Conservation (phyloP, 2,888 invertebrate genomes). For the Muscina levida region DNA sequence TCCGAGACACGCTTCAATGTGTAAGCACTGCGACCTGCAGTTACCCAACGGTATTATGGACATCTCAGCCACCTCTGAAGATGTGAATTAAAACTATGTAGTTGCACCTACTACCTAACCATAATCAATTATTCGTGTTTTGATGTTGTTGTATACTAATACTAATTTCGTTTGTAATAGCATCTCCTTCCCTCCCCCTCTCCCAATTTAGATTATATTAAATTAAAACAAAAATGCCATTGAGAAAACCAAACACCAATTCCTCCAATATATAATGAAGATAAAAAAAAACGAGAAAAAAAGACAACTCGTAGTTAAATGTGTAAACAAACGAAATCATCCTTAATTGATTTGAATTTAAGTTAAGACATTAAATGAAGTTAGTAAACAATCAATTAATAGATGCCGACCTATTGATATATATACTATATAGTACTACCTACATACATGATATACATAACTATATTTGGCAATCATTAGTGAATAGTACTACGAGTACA, state of each 20-base stretch:
- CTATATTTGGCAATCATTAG: slow-evolving; percentile 62
- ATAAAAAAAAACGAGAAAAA: not conserved
- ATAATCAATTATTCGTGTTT: slow-evolving; percentile 30
- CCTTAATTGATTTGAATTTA: too few relatives aligned
- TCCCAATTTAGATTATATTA: slow-evolving; percentile 18
- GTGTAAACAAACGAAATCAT: too few relatives aligned
- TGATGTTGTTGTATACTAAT: slow-evolving; percentile 25
- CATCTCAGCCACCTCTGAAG: slow-evolving; percentile 39
- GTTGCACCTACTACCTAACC: slow-evolving; percentile 14
- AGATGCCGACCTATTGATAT: slow-evolving; percentile 14
- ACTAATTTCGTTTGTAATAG: slow-evolving; percentile 22
- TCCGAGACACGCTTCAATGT: slow-evolving; percentile 93
- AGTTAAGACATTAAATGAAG: too few relatives aligned
- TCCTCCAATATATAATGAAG: slow-evolving; percentile 25
- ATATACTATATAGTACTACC: not conserved
- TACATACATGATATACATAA: slow-evolving; percentile 18
- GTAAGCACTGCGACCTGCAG: slow-evolving; percentile 78
- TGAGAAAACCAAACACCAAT: slow-evolving; percentile 39
- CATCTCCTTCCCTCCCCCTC: not conserved
- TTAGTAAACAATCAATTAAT: slow-evolving; percentile 25
- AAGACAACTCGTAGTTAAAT: not conserved
- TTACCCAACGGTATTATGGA: slow-evolving; percentile 64
- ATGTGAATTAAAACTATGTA: slow-evolving; percentile 19
- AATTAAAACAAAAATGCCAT: slow-evolving; percentile 12
- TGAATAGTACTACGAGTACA: slow-evolving; percentile 30